Evolutionary conservation across 2,888 invertebrate genomes (phyloP).

Genomic region (Pecten maximus): DNA sequence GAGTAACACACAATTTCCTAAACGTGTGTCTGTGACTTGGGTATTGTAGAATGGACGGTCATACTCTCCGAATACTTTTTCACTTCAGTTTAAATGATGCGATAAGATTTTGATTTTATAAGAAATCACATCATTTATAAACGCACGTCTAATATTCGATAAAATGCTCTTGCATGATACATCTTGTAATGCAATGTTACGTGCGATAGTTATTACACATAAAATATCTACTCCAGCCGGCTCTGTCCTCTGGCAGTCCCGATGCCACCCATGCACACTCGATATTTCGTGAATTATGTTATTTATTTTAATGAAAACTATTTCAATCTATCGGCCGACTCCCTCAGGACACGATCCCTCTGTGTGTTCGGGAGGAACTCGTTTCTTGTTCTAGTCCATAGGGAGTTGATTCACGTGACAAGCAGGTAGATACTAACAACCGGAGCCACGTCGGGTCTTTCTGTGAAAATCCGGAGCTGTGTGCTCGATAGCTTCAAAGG

Average conservation of each 20-base stretch:
- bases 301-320: slow-evolving; percentile 28
- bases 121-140: neutral
- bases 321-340: neutral
- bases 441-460: neutral
- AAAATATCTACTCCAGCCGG: neutral
- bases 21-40: neutral
- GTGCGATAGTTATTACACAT: neutral
- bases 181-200: neutral
- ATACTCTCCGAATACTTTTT: neutral
- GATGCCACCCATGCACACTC: neutral
- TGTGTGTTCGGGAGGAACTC: neutral
- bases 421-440: slow-evolving; percentile 24
- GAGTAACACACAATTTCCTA: neutral
- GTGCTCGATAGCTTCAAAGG: neutral
- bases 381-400: slow-evolving; percentile 14
- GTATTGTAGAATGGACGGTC: neutral
- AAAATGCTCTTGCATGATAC: neutral
- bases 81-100: neutral
- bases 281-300: slow-evolving; percentile 20
- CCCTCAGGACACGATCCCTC: neutral
- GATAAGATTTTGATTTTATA: neutral
- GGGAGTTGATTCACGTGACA: neutral
- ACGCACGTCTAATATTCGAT: neutral
- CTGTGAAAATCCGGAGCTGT: neutral
- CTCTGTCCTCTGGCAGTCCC: neutral